Evolutionary conservation across 2,797 vertebrate species (phyloP).

Genomic region (Hemibagrus guttatus): DNA sequence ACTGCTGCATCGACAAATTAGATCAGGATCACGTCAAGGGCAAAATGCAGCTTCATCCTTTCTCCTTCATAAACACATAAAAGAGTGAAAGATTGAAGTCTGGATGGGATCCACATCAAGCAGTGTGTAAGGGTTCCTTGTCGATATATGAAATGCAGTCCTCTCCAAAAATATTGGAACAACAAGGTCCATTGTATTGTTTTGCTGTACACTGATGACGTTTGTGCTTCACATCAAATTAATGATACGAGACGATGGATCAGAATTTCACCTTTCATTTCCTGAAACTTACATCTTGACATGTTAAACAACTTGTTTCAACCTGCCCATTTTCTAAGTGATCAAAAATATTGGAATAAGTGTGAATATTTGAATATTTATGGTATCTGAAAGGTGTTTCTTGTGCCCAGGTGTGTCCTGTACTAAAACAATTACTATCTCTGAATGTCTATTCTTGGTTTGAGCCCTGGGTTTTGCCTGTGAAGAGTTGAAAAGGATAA

Average conservation of each 20-base stretch:
- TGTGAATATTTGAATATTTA: no score
- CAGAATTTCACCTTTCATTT: neutral
- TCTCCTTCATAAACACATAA: constrained; percentile 6
- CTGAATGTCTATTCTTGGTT: neutral
- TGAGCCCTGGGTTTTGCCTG: no score
- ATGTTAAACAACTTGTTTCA: neutral
- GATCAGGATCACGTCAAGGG: constrained; percentile 30
- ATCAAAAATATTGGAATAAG: neutral
- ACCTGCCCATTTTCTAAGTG: neutral
- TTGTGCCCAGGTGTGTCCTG: no score
- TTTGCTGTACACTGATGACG: neutral
- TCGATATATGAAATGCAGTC: neutral
- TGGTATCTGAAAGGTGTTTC: no score
- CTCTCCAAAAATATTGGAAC: neutral
- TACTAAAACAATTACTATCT: neutral
- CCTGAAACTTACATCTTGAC: neutral
- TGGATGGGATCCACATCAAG: neutral
- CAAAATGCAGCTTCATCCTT: neutral
- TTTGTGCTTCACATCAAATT: neutral
- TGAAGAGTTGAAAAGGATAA: no score
- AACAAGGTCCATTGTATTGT: neutral
- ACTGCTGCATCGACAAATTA: constrained; percentile 29
- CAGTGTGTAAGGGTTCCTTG: neutral
- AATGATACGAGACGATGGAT: neutral
- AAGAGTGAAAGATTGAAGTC: neutral